phyloP scores from a whole-genome alignment of 35 echinoderm and acorn worm species.

The Apostichopus californicus region DNA sequence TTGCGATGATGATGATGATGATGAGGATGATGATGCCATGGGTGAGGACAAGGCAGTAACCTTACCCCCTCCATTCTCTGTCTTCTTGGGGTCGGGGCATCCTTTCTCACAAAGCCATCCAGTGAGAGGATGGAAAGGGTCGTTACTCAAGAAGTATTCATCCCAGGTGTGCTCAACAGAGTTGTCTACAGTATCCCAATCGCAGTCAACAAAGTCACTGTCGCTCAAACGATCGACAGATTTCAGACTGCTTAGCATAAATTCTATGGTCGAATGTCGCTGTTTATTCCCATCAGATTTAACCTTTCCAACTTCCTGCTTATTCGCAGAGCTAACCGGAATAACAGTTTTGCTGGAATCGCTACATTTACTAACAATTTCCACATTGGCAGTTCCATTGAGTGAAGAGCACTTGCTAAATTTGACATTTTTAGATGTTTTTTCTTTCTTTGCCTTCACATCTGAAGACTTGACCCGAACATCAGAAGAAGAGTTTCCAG shows the following conservation, averaged over 20 bases:
- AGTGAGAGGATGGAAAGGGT: conserved; percentile 61
- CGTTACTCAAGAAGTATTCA: conserved; percentile 21
- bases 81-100: neutral
- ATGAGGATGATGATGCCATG: neutral
- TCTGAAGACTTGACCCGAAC: too few relatives aligned
- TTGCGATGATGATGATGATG: neutral
- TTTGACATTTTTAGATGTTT: neutral
- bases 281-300: neutral
- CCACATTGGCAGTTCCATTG: neutral
- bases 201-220: conserved; percentile 54
- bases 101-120: conserved; percentile 51
- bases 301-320: neutral
- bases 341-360: neutral
- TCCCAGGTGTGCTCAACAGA: conserved; percentile 21
- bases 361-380: neutral
- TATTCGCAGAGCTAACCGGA: neutral
- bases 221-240: neutral
- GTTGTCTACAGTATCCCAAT: conserved; percentile 53
- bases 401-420: neutral
- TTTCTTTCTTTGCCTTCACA: neutral
- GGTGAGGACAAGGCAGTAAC: neutral
- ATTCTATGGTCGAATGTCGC: conserved; percentile 46
- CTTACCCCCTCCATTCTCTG: neutral
- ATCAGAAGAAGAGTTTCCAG: too few relatives aligned
- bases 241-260: conserved; percentile 34